Evolutionary conservation across 1,140 invertebrate species (phyloP).

Genomic region (Chironomus striatipennis): DNA sequence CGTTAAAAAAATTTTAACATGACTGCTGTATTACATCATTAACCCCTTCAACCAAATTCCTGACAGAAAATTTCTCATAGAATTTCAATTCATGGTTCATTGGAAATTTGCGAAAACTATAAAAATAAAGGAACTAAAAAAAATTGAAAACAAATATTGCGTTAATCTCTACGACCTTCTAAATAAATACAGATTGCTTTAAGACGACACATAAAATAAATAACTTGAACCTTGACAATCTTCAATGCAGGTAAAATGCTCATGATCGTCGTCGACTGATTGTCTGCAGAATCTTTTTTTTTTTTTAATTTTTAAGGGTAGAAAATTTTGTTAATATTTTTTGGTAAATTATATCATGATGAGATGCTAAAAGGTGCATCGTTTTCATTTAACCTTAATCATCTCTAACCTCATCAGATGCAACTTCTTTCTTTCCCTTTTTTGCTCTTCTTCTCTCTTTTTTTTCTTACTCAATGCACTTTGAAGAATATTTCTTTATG

Average conservation of each 20-base stretch:
- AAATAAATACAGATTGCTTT: background rate
- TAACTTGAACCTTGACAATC: slow-evolving; percentile 7
- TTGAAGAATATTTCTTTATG: background rate
- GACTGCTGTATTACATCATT: background rate
- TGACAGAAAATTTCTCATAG: background rate
- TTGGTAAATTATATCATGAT: background rate
- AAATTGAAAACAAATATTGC: background rate
- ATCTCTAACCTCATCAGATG: slow-evolving; percentile 23
- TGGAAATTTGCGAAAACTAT: background rate
- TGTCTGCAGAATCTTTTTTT: background rate
- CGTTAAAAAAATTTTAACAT: slow-evolving; percentile 1
- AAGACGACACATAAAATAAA: background rate
- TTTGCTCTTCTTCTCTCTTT: background rate
- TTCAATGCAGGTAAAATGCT: background rate
- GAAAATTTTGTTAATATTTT: background rate
- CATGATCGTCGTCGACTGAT: background rate
- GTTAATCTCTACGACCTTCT: background rate
- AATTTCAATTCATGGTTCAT: background rate
- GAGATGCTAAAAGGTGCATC: slow-evolving; percentile 22
- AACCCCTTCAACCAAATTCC: background rate
- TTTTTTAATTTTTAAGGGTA: background rate
- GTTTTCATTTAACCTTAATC: slow-evolving; percentile 21
- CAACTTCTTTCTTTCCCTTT: background rate
- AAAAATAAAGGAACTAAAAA: background rate
- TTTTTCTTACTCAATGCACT: background rate